These are phyloP conservation scores for Tupiocoris notatus DNA, from an alignment of 2,888 invertebrate genomes.

Conservation along the genomic window DNA sequence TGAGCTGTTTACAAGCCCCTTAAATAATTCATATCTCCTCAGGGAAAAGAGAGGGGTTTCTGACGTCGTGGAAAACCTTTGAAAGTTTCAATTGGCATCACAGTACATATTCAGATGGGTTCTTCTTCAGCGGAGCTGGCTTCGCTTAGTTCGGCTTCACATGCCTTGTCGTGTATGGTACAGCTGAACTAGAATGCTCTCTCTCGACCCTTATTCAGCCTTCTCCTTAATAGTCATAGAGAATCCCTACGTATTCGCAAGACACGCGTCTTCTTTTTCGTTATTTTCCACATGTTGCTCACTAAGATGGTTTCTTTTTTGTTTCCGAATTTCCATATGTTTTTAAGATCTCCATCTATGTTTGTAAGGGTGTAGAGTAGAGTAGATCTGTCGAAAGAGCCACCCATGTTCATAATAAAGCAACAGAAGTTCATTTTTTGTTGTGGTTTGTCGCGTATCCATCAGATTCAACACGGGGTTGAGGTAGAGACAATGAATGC, in stretches of 20 bases:
- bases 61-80: slow-evolving; percentile 42
- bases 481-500: too few relatives aligned
- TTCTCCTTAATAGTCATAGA: background rate
- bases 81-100: slow-evolving; percentile 46
- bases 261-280: background rate
- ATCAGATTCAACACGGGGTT: too few relatives aligned
- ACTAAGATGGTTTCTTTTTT: too few relatives aligned
- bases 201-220: background rate
- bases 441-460: too few relatives aligned
- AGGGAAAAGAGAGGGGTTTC: slow-evolving; percentile 22
- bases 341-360: too few relatives aligned
- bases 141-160: background rate
- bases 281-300: background rate
- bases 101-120: slow-evolving; percentile 44
- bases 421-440: too few relatives aligned
- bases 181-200: background rate
- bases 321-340: too few relatives aligned
- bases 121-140: background rate
- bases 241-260: background rate
- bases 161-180: background rate
- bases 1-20: slow-evolving; percentile 37
- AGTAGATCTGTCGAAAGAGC: too few relatives aligned
- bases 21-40: slow-evolving; percentile 46
- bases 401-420: too few relatives aligned
- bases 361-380: too few relatives aligned